These are phyloP conservation scores for Pristionchus mayeri DNA, from an alignment of 2,888 invertebrate species.

Conservation along the genomic window DNA sequence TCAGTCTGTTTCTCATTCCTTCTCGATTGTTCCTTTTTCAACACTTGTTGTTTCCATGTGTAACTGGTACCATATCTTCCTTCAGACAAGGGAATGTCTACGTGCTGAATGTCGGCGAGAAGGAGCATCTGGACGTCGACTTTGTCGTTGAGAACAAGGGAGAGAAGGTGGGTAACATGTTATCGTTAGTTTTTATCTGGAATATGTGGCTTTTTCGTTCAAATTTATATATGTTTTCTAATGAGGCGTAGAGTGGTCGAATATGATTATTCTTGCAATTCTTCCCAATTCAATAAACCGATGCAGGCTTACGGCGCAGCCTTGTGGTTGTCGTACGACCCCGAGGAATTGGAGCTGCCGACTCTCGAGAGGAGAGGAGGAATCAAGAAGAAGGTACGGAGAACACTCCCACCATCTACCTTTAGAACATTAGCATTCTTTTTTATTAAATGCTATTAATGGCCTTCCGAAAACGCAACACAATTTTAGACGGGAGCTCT, in stretches of 20 bases:
- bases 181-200: not conserved
- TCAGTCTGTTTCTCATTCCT: constrained; percentile 55
- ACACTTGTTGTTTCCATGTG: too few relatives aligned
- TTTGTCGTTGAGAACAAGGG: constrained; percentile 77
- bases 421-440: too few relatives aligned
- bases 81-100: constrained; percentile 69
- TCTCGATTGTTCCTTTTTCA: too few relatives aligned
- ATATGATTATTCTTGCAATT: not conserved
- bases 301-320: constrained; percentile 69
- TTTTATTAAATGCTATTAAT: not conserved
- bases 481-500: constrained; percentile 39
- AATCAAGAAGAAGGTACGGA: constrained; percentile 52
- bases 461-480: not conserved
- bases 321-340: constrained; percentile 71
- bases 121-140: constrained; percentile 75
- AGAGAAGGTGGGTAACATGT: constrained; percentile 69
- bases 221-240: not conserved
- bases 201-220: not conserved
- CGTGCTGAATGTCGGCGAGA: constrained; percentile 76
- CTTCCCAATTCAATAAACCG: not conserved
- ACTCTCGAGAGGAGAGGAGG: constrained; percentile 53
- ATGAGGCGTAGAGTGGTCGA: not conserved
- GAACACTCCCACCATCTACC: not conserved
- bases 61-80: too few relatives aligned
- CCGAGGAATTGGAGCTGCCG: constrained; percentile 74